Conservation (phyloP, 2,888 invertebrate species). For the Mechanitis mazaeus region DNA sequence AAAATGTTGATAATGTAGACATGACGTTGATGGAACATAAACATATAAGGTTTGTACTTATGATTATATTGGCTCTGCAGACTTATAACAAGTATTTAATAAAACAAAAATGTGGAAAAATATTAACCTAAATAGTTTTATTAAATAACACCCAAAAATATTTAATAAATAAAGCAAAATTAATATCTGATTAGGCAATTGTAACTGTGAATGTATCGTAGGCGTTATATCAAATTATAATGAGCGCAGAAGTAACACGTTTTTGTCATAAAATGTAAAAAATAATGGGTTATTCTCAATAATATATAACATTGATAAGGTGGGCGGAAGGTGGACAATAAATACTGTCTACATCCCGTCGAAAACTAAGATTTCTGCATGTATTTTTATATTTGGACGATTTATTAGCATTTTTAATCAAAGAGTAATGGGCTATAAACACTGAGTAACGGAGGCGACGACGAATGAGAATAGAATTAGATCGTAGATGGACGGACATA, state of each 20-base stretch:
- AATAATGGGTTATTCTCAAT: slow-evolving; percentile 40
- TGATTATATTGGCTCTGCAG: neutral
- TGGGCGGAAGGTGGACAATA: slow-evolving; percentile 36
- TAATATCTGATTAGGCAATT: neutral
- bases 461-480: slow-evolving; percentile 24
- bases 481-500: slow-evolving; percentile 15
- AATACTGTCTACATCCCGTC: slow-evolving; percentile 32
- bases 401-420: slow-evolving; percentile 36
- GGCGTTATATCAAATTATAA: slow-evolving; percentile 37
- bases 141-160: too few species aligned
- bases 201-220: slow-evolving; percentile 3
- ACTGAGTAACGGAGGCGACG: slow-evolving; percentile 22
- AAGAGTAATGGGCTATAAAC: slow-evolving; percentile 37
- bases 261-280: slow-evolving; percentile 47
- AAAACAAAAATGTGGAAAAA: neutral
- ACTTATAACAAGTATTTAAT: neutral
- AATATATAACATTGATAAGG: slow-evolving; percentile 26
- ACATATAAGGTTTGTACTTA: neutral
- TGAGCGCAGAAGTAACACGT: slow-evolving; percentile 41
- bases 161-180: neutral
- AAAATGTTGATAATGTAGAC: neutral
- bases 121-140: too few species aligned
- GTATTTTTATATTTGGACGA: slow-evolving; percentile 33
- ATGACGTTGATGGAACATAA: neutral
- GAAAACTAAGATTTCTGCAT: slow-evolving; percentile 24